A percentile compares a stretch with the other conserved stretches of the same genome.
These are phyloP conservation scores for Marisa cornuarietis DNA, from an alignment of 1,140 invertebrate species.

Conservation along the genomic window DNA sequence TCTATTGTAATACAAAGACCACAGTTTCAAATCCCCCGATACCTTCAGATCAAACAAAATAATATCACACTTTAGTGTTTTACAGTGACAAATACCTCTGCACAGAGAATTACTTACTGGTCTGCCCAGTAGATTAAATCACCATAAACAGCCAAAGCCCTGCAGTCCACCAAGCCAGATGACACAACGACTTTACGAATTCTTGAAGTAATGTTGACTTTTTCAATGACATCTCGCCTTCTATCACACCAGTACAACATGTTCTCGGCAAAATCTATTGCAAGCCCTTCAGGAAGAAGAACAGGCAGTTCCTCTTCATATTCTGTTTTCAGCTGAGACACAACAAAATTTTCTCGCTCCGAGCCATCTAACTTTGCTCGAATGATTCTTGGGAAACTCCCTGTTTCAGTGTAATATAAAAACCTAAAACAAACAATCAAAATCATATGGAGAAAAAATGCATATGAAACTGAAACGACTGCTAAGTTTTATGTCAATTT, in stretches of 20 bases:
- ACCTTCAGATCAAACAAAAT: too few species aligned
- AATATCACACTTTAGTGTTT: too few species aligned
- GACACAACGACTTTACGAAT: constrained; percentile 71
- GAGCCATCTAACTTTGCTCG: constrained; percentile 92
- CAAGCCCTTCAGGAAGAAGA: constrained; percentile 72
- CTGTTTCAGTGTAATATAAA: constrained; percentile 93
- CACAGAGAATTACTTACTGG: constrained; percentile 62
- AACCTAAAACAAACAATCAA: constrained; percentile 59
- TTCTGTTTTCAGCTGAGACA: constrained; percentile 50
- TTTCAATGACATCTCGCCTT: constrained; percentile 59
- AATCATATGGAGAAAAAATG: too few species aligned
- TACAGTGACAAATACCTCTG: too few species aligned
- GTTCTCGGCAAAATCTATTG: constrained; percentile 81
- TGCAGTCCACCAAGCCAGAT: constrained; percentile 63
- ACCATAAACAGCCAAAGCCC: constrained; percentile 67
- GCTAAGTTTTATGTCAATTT: too few species aligned
- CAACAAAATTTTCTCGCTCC: constrained; percentile 72
- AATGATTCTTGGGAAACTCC: constrained; percentile 94
- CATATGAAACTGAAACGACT: too few species aligned
- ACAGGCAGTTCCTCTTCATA: constrained; percentile 43
- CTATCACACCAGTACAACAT: constrained; percentile 96
- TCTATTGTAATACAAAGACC: too few species aligned
- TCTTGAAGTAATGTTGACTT: constrained; percentile 33
- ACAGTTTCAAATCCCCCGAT: too few species aligned
- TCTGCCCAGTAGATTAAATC: constrained; percentile 72